Evolutionary conservation across 2,888 invertebrate species (phyloP), one percentile per base, ranked within the genome.

Genomic region (Cancer borealis): DNA sequence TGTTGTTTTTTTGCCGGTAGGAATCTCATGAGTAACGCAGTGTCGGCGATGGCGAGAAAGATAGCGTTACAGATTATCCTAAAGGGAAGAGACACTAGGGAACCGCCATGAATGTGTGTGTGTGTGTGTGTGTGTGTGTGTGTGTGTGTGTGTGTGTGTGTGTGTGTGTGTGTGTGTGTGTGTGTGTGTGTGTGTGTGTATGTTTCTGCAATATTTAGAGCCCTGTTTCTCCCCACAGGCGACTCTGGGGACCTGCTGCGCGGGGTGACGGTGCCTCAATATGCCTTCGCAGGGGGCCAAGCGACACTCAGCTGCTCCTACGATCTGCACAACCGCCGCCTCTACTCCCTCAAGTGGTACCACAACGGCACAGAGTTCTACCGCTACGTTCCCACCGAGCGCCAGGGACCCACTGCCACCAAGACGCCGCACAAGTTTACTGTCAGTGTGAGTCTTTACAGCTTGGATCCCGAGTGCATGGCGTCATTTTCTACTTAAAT

Each of bases 281-380:
- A 79, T 49, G 92, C 92, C 92, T 92, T 92, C 87, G 92, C 88
- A 10, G 92, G 88, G 92, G 92, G 92, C 21, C 54, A 84, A 45
- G 92, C 92, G 30, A 92, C 84, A 10, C 88, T 92, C 21, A 87
- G 92, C 49, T 92, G 92, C 84, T 84, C 84, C 54, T 92, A 92
- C 92, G 92, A 92, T 45, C 87, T 92, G 30, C 84, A 73, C 30
- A 54, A 73, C 87, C 73, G 79, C 87, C 84, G 88, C 45, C 92
- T 92, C 84, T 92, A 92, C 92, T 92, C 92, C 39, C 73, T 73
- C 26, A 79, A 92, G 45, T 92, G 79, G 79, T 79, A 79, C 30
- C 79, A 79, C 79, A 79, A 79, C 79, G 79, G 79, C 30, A 79
- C 79, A 6, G 79, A 79, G 79, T 79, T 79, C 79, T 79, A 79